Evolutionary conservation across 2,797 vertebrate genomes (phyloP).

Genomic region (Falco peregrinus): DNA sequence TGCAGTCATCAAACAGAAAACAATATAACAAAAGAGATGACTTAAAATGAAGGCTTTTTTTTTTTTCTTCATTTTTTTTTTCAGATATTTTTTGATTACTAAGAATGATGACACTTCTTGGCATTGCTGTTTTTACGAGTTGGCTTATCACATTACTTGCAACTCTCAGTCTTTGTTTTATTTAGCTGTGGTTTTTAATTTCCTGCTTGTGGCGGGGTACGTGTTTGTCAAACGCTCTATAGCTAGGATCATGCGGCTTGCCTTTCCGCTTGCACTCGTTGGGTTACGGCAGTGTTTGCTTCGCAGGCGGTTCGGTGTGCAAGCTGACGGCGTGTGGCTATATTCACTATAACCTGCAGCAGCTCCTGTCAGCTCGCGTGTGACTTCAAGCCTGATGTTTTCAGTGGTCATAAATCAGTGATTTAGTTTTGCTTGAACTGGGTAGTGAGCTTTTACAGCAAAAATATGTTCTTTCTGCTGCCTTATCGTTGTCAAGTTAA

Average conservation of each 20-base stretch:
- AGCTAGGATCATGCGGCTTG: not conserved
- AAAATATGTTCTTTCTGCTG: not conserved
- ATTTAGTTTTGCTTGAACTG: not conserved
- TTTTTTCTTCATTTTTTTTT: no score
- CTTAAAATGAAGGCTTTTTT: not conserved
- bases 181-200: slow-evolving; percentile 31
- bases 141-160: not conserved
- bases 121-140: not conserved
- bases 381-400: not conserved
- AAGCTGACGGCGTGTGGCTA: not conserved
- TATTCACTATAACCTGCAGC: not conserved
- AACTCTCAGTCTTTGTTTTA: not conserved
- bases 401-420: not conserved
- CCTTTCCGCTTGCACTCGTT: not conserved
- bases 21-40: not conserved
- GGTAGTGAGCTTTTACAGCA: not conserved
- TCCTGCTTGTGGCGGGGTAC: not conserved
- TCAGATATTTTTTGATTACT: not conserved
- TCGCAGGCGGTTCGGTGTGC: not conserved
- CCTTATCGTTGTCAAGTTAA: fast-evolving
- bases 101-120: not conserved
- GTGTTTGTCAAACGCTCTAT: not conserved
- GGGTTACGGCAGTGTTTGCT: not conserved
- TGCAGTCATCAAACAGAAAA: not conserved
- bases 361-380: not conserved